Conservation (phyloP, 2,113 vertebrate species). For the Psophia crepitans region DNA sequence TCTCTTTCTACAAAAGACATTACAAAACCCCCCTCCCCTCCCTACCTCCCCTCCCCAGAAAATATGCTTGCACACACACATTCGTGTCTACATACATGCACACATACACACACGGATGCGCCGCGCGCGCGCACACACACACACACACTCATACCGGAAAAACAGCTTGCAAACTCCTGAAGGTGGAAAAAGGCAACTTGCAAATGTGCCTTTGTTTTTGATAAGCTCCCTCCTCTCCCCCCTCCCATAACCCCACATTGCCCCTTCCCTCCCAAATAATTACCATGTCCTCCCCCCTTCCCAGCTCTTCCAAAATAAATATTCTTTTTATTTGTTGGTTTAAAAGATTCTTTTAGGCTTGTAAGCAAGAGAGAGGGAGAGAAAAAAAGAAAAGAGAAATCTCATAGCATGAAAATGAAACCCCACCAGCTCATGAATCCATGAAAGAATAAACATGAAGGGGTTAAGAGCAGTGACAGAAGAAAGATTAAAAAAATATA, state of each 20-base stretch:
- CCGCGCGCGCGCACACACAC: neutral
- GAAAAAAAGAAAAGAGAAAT: conserved; percentile 41
- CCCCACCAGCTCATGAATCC: neutral
- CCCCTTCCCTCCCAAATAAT: conserved; percentile 22
- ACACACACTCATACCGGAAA: conserved; percentile 22
- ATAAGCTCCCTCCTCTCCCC: neutral
- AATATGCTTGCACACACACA: conserved; percentile 14
- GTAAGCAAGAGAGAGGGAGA: conserved; percentile 49
- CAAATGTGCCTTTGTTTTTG: conserved; percentile 40
- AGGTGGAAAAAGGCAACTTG: conserved; percentile 67
- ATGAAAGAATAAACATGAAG: conserved; percentile 2
- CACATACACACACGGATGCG: neutral
- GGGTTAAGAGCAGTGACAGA: neutral
- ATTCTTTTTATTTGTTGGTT: conserved; percentile 64
- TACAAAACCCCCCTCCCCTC: conserved; percentile 26
- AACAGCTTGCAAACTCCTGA: conserved; percentile 32
- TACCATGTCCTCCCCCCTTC: conserved; percentile 30
- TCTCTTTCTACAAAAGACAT: conserved; percentile 59
- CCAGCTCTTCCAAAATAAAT: conserved; percentile 61
- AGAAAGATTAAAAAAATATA: neutral
- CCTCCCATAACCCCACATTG: neutral
- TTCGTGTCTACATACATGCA: neutral
- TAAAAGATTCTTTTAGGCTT: conserved; percentile 63
- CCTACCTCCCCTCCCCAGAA: neutral
- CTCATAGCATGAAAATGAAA: conserved; percentile 8